Conservation (phyloP, 2,797 vertebrate species). For the Gymnothorax reevesii region DNA sequence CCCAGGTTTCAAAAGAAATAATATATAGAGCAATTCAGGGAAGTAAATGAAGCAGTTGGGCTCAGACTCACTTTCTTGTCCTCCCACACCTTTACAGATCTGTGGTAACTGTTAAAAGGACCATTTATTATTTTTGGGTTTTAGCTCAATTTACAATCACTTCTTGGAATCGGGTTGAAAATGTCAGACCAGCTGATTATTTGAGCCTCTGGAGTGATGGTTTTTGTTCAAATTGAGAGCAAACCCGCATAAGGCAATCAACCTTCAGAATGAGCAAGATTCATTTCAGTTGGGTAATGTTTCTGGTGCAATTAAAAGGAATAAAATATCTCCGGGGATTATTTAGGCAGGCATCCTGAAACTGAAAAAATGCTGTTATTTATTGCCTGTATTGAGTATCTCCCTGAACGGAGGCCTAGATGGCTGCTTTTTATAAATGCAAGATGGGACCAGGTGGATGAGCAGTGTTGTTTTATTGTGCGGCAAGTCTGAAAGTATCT, state of each 20-base stretch:
- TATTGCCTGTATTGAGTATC: neutral
- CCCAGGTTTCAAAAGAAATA: constrained; percentile 3
- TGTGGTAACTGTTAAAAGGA: neutral
- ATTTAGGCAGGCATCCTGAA: neutral
- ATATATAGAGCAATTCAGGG: neutral
- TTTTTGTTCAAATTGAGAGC: neutral
- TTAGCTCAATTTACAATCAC: neutral
- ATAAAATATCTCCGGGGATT: neutral
- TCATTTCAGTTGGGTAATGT: neutral
- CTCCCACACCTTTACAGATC: neutral
- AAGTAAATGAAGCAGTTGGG: neutral
- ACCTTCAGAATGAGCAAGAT: neutral
- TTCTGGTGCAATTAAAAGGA: neutral
- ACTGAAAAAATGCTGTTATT: neutral
- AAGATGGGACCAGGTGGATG: neutral
- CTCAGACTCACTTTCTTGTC: neutral
- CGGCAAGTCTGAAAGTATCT: neutral
- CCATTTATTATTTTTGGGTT: neutral
- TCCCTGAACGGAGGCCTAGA: neutral
- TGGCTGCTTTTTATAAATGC: neutral
- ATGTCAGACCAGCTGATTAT: neutral
- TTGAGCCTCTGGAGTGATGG: neutral
- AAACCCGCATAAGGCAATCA: neutral
- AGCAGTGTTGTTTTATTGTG: neutral
- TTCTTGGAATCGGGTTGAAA: neutral